Percentiles rank a stretch among this genome's conserved stretches.
phyloP scores from a whole-genome alignment of 2,113 vertebrate species.

The Leptosomus discolor region DNA sequence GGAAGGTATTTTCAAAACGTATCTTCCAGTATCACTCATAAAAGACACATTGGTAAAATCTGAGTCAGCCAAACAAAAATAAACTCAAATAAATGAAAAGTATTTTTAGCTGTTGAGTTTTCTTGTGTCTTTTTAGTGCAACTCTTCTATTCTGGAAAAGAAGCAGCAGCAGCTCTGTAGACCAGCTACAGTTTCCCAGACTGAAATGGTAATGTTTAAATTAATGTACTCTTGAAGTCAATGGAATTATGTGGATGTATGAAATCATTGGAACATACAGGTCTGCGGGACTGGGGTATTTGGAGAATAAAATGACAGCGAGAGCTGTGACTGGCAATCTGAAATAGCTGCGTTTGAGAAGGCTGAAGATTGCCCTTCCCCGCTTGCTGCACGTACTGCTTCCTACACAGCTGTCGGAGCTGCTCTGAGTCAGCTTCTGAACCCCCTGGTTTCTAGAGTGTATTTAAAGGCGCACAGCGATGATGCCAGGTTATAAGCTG shows the following conservation, averaged over 20 bases:
- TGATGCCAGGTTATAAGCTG: background rate
- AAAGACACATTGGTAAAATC: background rate
- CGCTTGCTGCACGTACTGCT: background rate
- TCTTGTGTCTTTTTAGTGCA: background rate
- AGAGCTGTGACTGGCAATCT: background rate
- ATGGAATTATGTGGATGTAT: background rate
- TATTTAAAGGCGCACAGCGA: background rate
- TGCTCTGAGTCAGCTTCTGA: constrained; percentile 40
- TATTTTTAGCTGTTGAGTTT: background rate
- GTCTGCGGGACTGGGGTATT: background rate
- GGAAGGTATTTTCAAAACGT: background rate
- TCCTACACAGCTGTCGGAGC: constrained; percentile 25
- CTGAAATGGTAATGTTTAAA: background rate
- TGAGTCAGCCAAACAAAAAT: background rate
- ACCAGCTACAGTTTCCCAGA: background rate
- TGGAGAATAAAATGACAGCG: fast-evolving
- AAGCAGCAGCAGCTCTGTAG: background rate
- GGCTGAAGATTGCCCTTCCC: background rate
- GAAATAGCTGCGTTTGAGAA: background rate
- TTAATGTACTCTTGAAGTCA: background rate
- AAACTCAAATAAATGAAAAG: background rate
- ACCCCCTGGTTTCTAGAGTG: background rate
- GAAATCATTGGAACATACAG: background rate
- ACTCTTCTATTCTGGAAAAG: background rate
- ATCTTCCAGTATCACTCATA: background rate